Conservation (phyloP, 2,797 vertebrate species). For the Notamacropus eugenii region DNA sequence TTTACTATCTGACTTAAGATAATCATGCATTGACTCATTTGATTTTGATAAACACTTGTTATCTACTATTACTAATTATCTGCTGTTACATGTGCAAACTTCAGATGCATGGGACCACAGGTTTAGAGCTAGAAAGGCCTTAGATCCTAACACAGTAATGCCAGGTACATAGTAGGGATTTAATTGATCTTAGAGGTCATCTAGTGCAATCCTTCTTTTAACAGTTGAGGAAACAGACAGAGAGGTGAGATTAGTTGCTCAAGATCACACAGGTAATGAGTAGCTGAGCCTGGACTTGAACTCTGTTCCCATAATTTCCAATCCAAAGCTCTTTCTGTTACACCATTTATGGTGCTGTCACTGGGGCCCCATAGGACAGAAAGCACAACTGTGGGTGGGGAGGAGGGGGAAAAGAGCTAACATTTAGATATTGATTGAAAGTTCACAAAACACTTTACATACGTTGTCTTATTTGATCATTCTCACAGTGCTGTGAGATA, state of each 20-base stretch:
- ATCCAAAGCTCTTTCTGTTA: not conserved
- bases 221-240: not conserved
- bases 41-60: not conserved
- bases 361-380: not conserved
- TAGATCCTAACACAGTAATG: not conserved
- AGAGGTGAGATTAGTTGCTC: not conserved
- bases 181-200: not conserved
- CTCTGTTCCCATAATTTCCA: not conserved
- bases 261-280: not conserved
- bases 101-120: not conserved
- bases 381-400: not conserved
- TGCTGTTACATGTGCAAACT: not conserved
- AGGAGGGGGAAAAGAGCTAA: not conserved
- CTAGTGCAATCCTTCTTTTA: not conserved
- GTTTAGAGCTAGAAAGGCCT: not conserved
- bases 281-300: not conserved
- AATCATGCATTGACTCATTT: not conserved
- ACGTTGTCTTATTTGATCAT: not conserved
- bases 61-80: not conserved
- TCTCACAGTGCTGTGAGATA: not conserved
- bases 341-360: not conserved
- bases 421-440: not conserved
- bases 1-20: not conserved
- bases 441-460: not conserved
- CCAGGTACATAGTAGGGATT: not conserved